Percentiles rank a stretch among this genome's conserved stretches.
phyloP scores from a whole-genome alignment of 37 sponge, comb jelly and placozoan species.

The Ephydatia muelleri region DNA sequence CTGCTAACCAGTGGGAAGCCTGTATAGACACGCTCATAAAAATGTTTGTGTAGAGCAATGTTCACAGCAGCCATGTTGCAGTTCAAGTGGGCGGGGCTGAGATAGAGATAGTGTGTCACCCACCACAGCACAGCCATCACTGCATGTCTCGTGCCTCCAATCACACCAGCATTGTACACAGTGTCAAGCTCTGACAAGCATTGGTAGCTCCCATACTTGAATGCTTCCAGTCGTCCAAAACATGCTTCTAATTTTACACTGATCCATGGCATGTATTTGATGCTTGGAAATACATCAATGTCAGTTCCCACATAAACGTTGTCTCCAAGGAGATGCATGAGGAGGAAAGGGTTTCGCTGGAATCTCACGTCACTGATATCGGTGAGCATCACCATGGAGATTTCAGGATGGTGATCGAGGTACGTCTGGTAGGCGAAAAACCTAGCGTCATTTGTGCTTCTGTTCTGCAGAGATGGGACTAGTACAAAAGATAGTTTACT shows the following conservation, averaged over 20 bases:
- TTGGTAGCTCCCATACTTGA: neutral
- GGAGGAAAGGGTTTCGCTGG: conserved; percentile 60
- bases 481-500: conserved; percentile 15
- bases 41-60: conserved; percentile 51
- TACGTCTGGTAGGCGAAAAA: conserved; percentile 60
- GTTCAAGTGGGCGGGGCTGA: conserved; percentile 44
- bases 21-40: conserved; percentile 41
- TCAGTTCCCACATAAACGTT: conserved; percentile 66
- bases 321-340: conserved; percentile 68
- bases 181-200: conserved; percentile 30
- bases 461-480: conserved; percentile 34
- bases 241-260: conserved; percentile 20
- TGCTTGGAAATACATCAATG: conserved; percentile 64
- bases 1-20: conserved; percentile 69
- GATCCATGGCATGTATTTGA: conserved; percentile 64
- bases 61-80: conserved; percentile 81
- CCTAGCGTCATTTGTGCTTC: conserved; percentile 79
- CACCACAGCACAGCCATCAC: conserved; percentile 28
- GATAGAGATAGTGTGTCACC: conserved; percentile 26
- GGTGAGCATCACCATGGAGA: conserved; percentile 62
- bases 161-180: conserved; percentile 72
- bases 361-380: conserved; percentile 74
- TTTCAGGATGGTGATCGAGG: conserved; percentile 38
- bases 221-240: conserved; percentile 39
- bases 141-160: conserved; percentile 44